Evolutionary conservation across 2,888 invertebrate genomes (phyloP), one percentile per base, ranked within the genome.

Genomic region (Plemyria rubiginata): DNA sequence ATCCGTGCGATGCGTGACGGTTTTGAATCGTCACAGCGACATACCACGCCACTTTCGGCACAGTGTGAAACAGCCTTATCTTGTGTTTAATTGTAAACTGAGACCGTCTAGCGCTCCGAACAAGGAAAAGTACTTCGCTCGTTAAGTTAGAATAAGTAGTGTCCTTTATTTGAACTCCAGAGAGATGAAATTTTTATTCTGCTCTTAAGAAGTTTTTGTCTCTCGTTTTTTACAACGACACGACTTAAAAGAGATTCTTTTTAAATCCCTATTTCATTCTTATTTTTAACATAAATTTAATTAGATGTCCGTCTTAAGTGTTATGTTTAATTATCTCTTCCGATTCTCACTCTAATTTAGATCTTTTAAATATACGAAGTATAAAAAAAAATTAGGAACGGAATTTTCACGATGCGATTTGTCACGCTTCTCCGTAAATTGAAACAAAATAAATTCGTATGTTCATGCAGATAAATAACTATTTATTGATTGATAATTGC

Each of bases 51-150:
- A 15, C 43, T 43, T 43, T 15, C 50, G 13, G 36, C 36, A 38
- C 36, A 43, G 32, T 46, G 28, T 59, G 38, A 53, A 46, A 48
- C 22, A 45, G 28, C 54, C 45, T 55, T 56, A 48, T 58, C 41
- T 36, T 52, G 45, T 52, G 49, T 56, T 57, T 65, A 60, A 62
- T 65, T 66, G 54, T 61, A 62, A 67, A 63, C 65, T 60, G 63
- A 57, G 63, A 63, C 54, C 32, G 36, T 56, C 56, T 45, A 60
- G 49, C 60, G 45, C 54, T 43, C 57, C 46, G 65, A 70, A 75
- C 70, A 75, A 66, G 66, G 63, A 73, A 76, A 75, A 70, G 67
- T 71, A 70, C 70, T 76, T 68, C 60, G 50, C 56, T 71, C 68
- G 65, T 69, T 66, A 64, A 69, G 66, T 68, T 65, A 62, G 53